phyloP scores from a whole-genome alignment of 2,113 vertebrate genomes.

The Coreoperca whiteheadi region DNA sequence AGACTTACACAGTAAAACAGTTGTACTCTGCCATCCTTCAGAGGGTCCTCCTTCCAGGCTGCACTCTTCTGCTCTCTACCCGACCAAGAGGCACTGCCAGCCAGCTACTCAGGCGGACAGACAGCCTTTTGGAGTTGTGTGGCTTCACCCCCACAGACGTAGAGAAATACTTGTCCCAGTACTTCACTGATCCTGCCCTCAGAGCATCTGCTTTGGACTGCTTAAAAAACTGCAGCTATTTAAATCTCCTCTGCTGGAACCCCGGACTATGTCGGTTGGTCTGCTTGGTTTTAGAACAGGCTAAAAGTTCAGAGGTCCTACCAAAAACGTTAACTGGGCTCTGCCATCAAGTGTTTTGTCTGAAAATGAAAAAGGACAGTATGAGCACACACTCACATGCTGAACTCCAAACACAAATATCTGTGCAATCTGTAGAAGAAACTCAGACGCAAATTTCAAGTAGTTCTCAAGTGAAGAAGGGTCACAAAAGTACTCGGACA shows the following conservation, averaged over 20 bases:
- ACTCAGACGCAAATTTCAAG: neutral
- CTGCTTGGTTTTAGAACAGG: slow-evolving; percentile 84
- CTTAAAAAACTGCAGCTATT: slow-evolving; percentile 79
- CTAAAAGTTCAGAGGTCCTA: slow-evolving; percentile 62
- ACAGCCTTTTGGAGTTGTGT: slow-evolving; percentile 86
- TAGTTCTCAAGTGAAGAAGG: neutral
- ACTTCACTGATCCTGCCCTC: slow-evolving; percentile 77
- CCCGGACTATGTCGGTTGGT: slow-evolving; percentile 87
- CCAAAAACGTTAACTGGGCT: slow-evolving; percentile 89
- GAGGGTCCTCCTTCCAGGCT: slow-evolving; percentile 88
- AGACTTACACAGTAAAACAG: slow-evolving; percentile 79
- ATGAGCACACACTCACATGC: neutral
- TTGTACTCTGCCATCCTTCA: slow-evolving; percentile 89
- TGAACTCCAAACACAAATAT: neutral
- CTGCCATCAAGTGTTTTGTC: slow-evolving; percentile 79
- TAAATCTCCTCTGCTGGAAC: slow-evolving; percentile 87
- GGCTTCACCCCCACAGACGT: slow-evolving; percentile 87
- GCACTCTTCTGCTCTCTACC: slow-evolving; percentile 88
- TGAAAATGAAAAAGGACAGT: slow-evolving; percentile 47
- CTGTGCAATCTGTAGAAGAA: slow-evolving; percentile 7
- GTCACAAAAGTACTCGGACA: neutral
- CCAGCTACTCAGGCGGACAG: slow-evolving; percentile 86
- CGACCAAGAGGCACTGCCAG: slow-evolving; percentile 86
- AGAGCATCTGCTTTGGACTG: slow-evolving; percentile 66
- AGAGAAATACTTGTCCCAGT: slow-evolving; percentile 82